A percentile compares a stretch with the other conserved stretches of the same genome.
These are phyloP conservation scores for Leptinotarsa rubiginosa DNA, from an alignment of 2,888 invertebrate species.

Conservation along the genomic window DNA sequence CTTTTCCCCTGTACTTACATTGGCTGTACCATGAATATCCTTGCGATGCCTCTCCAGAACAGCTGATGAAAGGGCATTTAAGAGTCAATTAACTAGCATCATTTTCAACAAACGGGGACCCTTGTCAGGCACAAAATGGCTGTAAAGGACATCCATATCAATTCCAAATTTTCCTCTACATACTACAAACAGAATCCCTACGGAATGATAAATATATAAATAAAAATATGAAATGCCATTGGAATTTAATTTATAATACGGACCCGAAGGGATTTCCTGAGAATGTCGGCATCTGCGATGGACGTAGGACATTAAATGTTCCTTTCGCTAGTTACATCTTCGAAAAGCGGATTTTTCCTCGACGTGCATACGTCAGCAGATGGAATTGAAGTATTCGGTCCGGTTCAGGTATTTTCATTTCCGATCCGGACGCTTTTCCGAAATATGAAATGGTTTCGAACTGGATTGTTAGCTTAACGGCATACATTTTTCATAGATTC, in stretches of 20 bases:
- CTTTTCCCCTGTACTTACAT: no score
- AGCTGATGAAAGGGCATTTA: neutral
- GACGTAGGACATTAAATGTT: neutral
- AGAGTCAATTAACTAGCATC: conserved; percentile 22
- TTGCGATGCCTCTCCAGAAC: neutral
- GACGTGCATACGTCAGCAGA: conserved; percentile 7
- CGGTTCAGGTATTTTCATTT: conserved; percentile 19
- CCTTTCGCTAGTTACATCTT: conserved; percentile 11
- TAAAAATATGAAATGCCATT: conserved; percentile 19
- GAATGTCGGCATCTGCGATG: conserved; percentile 1
- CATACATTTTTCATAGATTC: neutral
- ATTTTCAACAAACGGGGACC: conserved; percentile 4
- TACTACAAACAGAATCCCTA: neutral
- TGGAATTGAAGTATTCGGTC: conserved; percentile 10
- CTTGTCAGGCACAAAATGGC: conserved; percentile 22
- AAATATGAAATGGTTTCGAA: conserved; percentile 10
- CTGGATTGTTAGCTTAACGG: neutral
- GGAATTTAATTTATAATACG: conserved; percentile 25
- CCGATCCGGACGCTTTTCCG: neutral
- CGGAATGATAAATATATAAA: conserved; percentile 23
- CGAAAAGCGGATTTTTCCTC: conserved; percentile 13
- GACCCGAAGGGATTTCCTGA: neutral
- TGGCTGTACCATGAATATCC: neutral
- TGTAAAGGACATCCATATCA: conserved; percentile 17
- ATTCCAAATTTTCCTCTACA: conserved; percentile 21